Base-by-base conservation (phyloP, 2,888 invertebrate species). In the Halictus quadricinctus region DNA sequence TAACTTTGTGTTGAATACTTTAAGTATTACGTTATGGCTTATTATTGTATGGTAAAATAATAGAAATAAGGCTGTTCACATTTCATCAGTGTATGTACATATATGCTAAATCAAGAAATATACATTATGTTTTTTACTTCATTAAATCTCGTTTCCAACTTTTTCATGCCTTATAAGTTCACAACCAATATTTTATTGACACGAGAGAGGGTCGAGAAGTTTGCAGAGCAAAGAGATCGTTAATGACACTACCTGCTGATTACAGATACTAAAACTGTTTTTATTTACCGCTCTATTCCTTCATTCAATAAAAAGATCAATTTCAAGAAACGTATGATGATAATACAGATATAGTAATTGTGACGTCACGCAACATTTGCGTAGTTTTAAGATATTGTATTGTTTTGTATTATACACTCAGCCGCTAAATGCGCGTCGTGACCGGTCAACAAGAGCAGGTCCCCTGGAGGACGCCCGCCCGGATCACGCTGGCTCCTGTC, bases 111-210 rank as follows among this genome's bases (percentile, higher is more conserved):
- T 82, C 78, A 77, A 88, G 85, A 88, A 90, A 88, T 90, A 91
- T 83, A 91, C 82, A 89, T 89, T 87, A 90, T 88, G 85, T 92
- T 92, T 91, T 91, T 87, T 91, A 91, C 90, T 90, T 88, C 86
- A 87, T 84, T 82, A 81, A 77, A 75, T 69, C 13, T 66, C 50
- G 76, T 79, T 72, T 79, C 21, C 29, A 75, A 76, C 48, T 76
- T 29, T 15, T 79, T 66, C 4, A 75, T 36, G 58, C 54, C 60
- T 43, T 36, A 36, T 18, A 48, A 79, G 10, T 64, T 41, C 25
- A 15, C 12, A 7, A 13, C 12, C 8, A 60, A 60, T 60, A 25
- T n/a, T 60, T 12, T 25, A 25, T 60, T 60, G 2, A 0, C 25
- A 25, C 6, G 12, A 60, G 12, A 25, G 25, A n/a, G n/a, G n/a